Evolutionary conservation across 2,888 invertebrate genomes (phyloP).

Genomic region (Callimorpha dominula): DNA sequence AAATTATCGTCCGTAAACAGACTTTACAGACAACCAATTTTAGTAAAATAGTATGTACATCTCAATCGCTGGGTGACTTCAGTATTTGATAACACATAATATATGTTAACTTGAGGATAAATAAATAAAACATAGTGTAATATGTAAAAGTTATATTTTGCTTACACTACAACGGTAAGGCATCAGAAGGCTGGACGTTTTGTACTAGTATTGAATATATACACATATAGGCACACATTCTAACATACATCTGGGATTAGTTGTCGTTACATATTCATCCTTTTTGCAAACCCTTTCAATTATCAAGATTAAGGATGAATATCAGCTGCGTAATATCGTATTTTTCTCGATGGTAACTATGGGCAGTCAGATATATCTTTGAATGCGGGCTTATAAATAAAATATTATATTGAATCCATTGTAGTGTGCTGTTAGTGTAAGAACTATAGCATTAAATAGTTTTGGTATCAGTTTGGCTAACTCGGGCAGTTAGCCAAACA

Average conservation of each 20-base stretch:
- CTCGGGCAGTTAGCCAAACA: too few relatives aligned
- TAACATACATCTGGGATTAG: not conserved
- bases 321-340: too few relatives aligned
- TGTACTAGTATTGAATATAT: constrained; percentile 33
- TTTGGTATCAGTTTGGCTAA: too few relatives aligned
- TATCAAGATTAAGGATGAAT: too few relatives aligned
- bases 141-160: constrained; percentile 51
- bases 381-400: not conserved
- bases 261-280: too few relatives aligned
- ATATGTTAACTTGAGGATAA: not conserved
- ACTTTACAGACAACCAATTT: too few relatives aligned
- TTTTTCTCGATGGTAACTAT: too few relatives aligned
- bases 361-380: not conserved
- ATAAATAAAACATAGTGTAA: constrained; percentile 34
- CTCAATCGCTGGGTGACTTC: too few relatives aligned
- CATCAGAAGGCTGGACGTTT: constrained; percentile 53
- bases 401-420: constrained; percentile 3
- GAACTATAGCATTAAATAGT: not conserved
- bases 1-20: too few relatives aligned
- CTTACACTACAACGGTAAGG: constrained; percentile 52
- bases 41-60: too few relatives aligned
- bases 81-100: too few relatives aligned
- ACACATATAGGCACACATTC: not conserved
- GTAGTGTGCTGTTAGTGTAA: not conserved
- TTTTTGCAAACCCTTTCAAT: not conserved